Percentiles rank a stretch among this genome's conserved stretches.
Evolutionary conservation across 2,888 invertebrate species (phyloP).

Genomic region (Ichneumoninae sp.): DNA sequence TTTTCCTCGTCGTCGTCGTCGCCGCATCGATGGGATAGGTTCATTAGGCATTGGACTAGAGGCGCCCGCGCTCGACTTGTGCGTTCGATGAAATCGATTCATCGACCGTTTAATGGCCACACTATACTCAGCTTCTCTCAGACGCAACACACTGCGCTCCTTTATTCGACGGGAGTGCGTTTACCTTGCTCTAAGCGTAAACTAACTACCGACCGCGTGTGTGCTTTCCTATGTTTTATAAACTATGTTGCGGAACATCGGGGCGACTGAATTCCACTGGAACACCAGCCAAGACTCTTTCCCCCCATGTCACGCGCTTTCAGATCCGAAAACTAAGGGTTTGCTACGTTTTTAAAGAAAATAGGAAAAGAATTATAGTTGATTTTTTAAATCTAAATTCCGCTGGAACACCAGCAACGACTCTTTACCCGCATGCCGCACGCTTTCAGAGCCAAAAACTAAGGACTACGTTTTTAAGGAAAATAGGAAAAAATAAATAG

Average conservation of each 20-base stretch:
- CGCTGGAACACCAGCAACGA: too few species aligned
- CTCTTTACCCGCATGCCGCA: too few species aligned
- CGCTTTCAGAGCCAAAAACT: neutral
- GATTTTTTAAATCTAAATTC: too few species aligned
- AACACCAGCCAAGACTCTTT: neutral
- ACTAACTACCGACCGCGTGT: conserved; percentile 9
- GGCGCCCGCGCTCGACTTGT: conserved; percentile 14
- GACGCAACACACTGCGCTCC: conserved; percentile 47
- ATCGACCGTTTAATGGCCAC: conserved; percentile 56
- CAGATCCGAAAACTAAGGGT: neutral
- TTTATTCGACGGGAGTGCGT: conserved; percentile 31
- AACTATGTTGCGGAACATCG: neutral
- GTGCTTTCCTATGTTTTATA: conserved; percentile 3
- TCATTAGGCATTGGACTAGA: conserved; percentile 42
- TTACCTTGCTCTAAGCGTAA: conserved; percentile 22
- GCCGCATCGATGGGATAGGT: conserved; percentile 46
- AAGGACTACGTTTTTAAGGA: too few species aligned
- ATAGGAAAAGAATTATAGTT: too few species aligned
- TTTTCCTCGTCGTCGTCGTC: conserved; percentile 28
- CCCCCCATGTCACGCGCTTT: neutral
- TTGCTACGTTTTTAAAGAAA: too few species aligned
- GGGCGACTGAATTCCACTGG: neutral
- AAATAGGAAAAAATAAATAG: too few species aligned
- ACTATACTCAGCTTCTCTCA: neutral
- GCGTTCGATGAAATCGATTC: conserved; percentile 60